phyloP scores from a whole-genome alignment of 2,797 vertebrate genomes.

The Xiphorhynchus erythropygius region DNA sequence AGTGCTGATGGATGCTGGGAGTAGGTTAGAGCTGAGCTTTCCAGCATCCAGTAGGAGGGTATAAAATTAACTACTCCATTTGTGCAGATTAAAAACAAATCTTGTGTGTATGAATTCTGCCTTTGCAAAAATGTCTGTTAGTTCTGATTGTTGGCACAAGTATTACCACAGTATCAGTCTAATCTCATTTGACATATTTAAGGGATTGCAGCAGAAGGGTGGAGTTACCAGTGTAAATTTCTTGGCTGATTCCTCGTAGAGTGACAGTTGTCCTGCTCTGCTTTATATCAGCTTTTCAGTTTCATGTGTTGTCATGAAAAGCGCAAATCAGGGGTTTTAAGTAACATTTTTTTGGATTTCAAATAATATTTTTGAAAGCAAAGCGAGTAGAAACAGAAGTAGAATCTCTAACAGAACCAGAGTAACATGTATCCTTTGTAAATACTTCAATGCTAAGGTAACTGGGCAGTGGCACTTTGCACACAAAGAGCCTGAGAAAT shows the following conservation, averaged over 20 bases:
- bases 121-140: conserved; percentile 3
- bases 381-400: neutral
- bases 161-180: neutral
- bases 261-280: neutral
- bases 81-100: conserved; percentile 18
- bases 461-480: neutral
- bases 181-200: neutral
- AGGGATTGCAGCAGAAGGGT: conserved; percentile 31
- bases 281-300: neutral
- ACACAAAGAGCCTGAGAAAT: neutral
- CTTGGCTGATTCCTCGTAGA: neutral
- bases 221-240: neutral
- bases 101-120: neutral
- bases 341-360: neutral
- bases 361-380: neutral
- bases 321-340: neutral
- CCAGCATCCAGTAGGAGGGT: neutral
- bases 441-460: neutral
- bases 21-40: neutral
- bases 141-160: conserved; percentile 5
- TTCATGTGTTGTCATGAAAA: neutral
- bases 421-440: neutral
- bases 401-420: neutral
- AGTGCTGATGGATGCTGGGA: neutral
- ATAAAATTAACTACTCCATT: conserved; percentile 15